These are phyloP conservation scores for Megalops atlanticus DNA, from an alignment of 2,113 vertebrate genomes.

Conservation along the genomic window DNA sequence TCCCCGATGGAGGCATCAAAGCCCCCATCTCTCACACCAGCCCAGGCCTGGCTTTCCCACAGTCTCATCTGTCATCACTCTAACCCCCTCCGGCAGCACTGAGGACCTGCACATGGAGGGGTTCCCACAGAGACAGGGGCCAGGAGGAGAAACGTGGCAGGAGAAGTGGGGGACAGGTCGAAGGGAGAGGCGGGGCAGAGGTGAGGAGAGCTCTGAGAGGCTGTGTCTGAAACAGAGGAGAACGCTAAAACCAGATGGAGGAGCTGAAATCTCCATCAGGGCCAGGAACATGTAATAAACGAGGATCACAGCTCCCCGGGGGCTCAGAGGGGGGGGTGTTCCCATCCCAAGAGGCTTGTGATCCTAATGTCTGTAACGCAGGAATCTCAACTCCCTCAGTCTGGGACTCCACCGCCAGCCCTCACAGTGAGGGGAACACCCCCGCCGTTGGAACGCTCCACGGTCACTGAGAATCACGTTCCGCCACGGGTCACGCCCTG, in stretches of 20 bases:
- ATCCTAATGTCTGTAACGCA: slow-evolving; percentile 30
- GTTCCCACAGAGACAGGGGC: not conserved
- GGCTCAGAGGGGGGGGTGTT: slow-evolving; percentile 48
- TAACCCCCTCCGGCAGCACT: not conserved
- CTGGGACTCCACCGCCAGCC: not conserved
- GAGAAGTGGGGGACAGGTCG: too few relatives aligned
- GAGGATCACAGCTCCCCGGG: slow-evolving; percentile 47
- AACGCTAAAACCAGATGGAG: slow-evolving; percentile 51
- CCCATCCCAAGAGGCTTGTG: slow-evolving; percentile 47
- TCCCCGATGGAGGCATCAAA: slow-evolving; percentile 16
- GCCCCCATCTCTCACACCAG: not conserved
- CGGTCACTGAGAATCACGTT: slow-evolving; percentile 27
- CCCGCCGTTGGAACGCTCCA: slow-evolving; percentile 26
- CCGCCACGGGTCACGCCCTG: slow-evolving; percentile 12
- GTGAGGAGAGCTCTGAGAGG: not conserved
- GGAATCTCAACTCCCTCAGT: slow-evolving; percentile 31
- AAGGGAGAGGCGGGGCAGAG: too few relatives aligned
- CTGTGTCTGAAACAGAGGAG: not conserved
- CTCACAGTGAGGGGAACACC: not conserved
- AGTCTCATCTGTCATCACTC: not conserved
- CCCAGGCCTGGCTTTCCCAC: not conserved
- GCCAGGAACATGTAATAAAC: slow-evolving; percentile 55
- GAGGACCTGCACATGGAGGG: not conserved
- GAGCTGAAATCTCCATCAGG: slow-evolving; percentile 58
- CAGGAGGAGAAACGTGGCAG: too few relatives aligned